Conservation (phyloP, 2,797 vertebrate genomes). For the Betta splendens region DNA sequence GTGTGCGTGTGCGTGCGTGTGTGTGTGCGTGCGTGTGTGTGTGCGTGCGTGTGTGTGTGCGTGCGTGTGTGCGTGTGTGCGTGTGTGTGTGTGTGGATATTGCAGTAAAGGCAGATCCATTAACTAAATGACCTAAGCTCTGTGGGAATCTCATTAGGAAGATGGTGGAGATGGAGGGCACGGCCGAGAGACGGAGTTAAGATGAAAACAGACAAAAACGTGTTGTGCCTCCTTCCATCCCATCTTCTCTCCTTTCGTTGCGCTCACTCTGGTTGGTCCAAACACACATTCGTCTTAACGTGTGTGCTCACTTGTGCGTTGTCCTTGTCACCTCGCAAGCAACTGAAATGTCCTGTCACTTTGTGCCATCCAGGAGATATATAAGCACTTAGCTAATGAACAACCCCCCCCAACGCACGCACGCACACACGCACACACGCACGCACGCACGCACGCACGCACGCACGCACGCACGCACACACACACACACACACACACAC, state of each 20-base stretch:
- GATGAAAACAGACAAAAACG: conserved; percentile 9
- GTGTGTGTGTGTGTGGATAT: conserved; percentile 27
- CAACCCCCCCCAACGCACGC: background rate
- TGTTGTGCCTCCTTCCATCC: conserved; percentile 5
- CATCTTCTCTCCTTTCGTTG: conserved; percentile 2
- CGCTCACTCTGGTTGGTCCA: conserved; percentile 18
- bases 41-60: background rate
- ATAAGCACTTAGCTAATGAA: conserved; percentile 77
- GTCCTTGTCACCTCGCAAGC: conserved; percentile 58
- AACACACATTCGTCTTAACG: conserved; percentile 2
- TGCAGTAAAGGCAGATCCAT: conserved; percentile 48
- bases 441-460: background rate
- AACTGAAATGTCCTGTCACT: conserved; percentile 48
- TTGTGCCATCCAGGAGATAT: conserved; percentile 56
- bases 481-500: conserved; percentile 10
- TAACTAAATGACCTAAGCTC: conserved; percentile 62
- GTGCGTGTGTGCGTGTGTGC: background rate
- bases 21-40: no score
- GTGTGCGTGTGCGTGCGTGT: no score
- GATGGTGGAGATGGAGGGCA: conserved; percentile 9
- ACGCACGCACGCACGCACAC: no score
- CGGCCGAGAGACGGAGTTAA: background rate
- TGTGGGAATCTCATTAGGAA: conserved; percentile 62
- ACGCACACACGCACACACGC: conserved; percentile 6
- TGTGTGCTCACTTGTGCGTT: conserved; percentile 10